Conservation (phyloP, 2,797 vertebrate genomes). For the Phalloptychus januarius region DNA sequence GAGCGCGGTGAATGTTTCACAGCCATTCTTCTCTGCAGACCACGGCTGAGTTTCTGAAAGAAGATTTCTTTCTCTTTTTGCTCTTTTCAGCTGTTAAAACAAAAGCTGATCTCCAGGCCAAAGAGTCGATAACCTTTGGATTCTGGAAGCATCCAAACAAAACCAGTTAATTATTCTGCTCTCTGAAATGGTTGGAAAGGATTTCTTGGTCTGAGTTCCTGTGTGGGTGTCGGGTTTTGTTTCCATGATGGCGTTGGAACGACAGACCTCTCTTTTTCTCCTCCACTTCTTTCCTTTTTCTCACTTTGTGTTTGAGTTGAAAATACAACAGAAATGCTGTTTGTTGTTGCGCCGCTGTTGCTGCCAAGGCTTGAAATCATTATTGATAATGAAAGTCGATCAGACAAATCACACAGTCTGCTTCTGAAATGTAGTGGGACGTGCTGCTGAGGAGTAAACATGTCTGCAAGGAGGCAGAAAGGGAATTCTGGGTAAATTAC, state of each 20-base stretch:
- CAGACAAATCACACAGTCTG: background rate
- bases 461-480: background rate
- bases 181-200: constrained; percentile 27
- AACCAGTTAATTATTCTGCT: constrained; percentile 51
- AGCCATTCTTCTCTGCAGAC: constrained; percentile 30
- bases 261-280: constrained; percentile 13
- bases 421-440: background rate
- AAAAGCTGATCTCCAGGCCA: constrained; percentile 36
- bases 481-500: background rate
- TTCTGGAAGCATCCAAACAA: constrained; percentile 45
- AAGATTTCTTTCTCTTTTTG: constrained; percentile 27
- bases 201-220: constrained; percentile 34
- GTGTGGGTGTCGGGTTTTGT: constrained; percentile 34
- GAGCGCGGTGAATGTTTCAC: constrained; percentile 21
- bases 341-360: background rate
- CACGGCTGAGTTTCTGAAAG: constrained; percentile 9
- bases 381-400: background rate
- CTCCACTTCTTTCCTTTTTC: constrained; percentile 9
- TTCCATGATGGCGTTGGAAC: constrained; percentile 29
- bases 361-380: constrained; percentile 3
- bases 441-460: background rate
- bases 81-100: constrained; percentile 45
- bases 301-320: background rate
- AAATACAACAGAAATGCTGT: background rate
- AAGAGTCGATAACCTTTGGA: constrained; percentile 34